Evolutionary conservation across 2,888 invertebrate species (phyloP), one percentile per base, ranked within the genome.

Genomic region (Lithophane ornitopus): DNA sequence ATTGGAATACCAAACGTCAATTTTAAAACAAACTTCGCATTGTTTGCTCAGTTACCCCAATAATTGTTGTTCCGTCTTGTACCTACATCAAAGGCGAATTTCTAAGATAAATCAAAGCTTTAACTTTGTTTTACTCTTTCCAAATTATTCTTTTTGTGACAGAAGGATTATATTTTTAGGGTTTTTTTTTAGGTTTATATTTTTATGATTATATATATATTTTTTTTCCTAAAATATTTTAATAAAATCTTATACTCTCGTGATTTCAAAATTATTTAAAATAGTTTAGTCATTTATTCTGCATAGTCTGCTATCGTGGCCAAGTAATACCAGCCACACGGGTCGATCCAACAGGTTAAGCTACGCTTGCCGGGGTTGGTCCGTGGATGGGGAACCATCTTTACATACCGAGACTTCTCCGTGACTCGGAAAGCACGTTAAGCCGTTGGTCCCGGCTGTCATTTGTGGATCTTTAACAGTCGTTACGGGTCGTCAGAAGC

Each of bases 81-180:
- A 70, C 34, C 6, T 34, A 34, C 69, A 74, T 80, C 85, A 85
- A 84, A 84, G 69, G 81, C n/a, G 11, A 41, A 71, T 63, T 79
- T 63, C 28, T 19, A 80, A 84, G 59, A 81, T 26, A 80, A 81
- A 80, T 80, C 61, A 74, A 85, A 70, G 54, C 49, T 63, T 52
- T n/a, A 56, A 54, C 19, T 68, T 49, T 61, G 7, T 52, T 34
- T 34, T 34, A 22, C 56, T 70, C 14, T 54, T 65, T 58, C 0
- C 1, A 7, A 59, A 54, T 54, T 14, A 34, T 63, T 34, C 0
- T 34, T 63, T 68, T 63, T 54, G n/a, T 28, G 12, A 19, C 7
- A n/a, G 12, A 4, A 34, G 34, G 6, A 6, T 34, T 34, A 34
- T 34, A 4, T 34, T 34, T 34, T 4, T 34, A 2, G n/a, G n/a